Conservation (phyloP, 2,888 invertebrate genomes). For the Melitaea athalia region DNA sequence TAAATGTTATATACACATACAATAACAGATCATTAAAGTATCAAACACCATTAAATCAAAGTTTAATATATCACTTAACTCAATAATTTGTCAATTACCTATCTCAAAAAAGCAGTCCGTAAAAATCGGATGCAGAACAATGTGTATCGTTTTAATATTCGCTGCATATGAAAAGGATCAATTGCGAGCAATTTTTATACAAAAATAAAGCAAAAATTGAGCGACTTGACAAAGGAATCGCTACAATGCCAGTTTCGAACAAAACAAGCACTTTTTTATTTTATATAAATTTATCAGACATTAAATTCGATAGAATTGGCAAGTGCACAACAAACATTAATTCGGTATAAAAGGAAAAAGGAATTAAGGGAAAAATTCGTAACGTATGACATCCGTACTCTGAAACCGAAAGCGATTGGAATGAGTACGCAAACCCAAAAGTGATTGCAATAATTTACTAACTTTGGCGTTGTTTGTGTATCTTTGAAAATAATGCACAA, state of each 20-base stretch:
- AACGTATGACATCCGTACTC: slow-evolving; percentile 67
- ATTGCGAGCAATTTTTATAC: slow-evolving; percentile 2
- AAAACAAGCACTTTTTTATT: slow-evolving; percentile 13
- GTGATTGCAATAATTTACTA: slow-evolving; percentile 44
- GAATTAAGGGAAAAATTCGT: slow-evolving; percentile 63
- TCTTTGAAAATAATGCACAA: too few relatives aligned
- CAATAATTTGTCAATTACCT: too few relatives aligned
- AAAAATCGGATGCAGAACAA: not conserved
- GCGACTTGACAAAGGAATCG: slow-evolving; percentile 12
- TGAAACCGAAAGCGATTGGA: slow-evolving; percentile 64
- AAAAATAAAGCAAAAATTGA: slow-evolving; percentile 2
- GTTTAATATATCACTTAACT: too few relatives aligned
- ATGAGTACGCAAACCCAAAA: slow-evolving; percentile 55
- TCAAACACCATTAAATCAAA: too few relatives aligned
- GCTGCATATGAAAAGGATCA: not conserved
- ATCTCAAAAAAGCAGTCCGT: not conserved
- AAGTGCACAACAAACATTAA: slow-evolving; percentile 38
- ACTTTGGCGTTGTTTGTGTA: slow-evolving; percentile 17
- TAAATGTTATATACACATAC: too few relatives aligned
- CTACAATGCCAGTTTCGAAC: slow-evolving; percentile 11
- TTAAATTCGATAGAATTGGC: slow-evolving; percentile 33
- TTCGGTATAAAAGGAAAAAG: slow-evolving; percentile 47
- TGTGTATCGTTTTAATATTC: slow-evolving; percentile 1
- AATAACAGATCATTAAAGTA: too few relatives aligned
- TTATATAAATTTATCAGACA: slow-evolving; percentile 23